Evolutionary conservation across 2,888 invertebrate species (phyloP), one percentile per base, ranked within the genome.

Genomic region (Ceratothoa steindachneri): DNA sequence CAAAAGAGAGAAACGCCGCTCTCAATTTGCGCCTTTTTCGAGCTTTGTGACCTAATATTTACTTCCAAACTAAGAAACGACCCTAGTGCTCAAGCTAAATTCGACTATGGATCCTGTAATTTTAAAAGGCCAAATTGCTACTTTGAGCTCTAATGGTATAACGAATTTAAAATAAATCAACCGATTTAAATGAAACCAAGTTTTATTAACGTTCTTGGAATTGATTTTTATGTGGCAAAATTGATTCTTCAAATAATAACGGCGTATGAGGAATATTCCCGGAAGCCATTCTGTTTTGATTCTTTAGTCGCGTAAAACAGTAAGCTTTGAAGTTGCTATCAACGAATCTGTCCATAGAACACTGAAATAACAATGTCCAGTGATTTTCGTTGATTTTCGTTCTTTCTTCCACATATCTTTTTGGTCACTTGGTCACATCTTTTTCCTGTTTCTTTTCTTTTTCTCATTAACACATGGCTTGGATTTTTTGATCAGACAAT

Each of bases 291-390:
- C 24, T 1, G 60, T 60, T 60, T 60, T 60, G 22, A 60, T 4
- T 24, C 12, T 60, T 41, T 9, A 41, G 41, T 5, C 15, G 60
- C 1, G 60, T 60, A 2, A 24, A 1, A n/a, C n/a, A n/a, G 24
- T 60, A 60, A n/a, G n/a, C 60, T 60, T 60, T 60, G 22, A 60
- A 3, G 24, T 60, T 60, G 60, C 2, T 24, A 60, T 60, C 60
- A 24, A 60, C 60, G 24, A 24, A 60, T 60, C 55, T 55, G 55
- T 55, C 55, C 55, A 55, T 55, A 55, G 55, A 55, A 55, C 55
- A 22, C 55, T 55, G 19, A 55, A 55, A 55, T 55, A 55, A n/a
- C 55, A 22, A 55, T 55, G 55, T 55, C 19, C 7, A 55, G 19
- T 55, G 19, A 55, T 55, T 55, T 22, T 55, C 55, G 19, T 55